Evolutionary conservation across 2,888 invertebrate genomes (phyloP).

Genomic region (Drosophila mulleri): DNA sequence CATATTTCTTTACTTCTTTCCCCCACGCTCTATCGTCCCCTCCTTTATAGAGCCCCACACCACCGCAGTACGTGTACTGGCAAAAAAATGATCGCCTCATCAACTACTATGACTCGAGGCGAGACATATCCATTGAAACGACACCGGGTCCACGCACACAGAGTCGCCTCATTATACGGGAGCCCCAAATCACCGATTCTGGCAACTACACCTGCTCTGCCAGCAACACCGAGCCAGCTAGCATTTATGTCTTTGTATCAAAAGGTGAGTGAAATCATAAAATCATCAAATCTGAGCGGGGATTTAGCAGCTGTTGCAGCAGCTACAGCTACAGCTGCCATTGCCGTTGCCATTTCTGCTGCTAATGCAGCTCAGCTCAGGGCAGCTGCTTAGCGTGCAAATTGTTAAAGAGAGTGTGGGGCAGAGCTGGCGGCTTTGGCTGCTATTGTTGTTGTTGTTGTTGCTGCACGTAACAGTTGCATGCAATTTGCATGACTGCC

Average conservation of each 20-base stretch:
- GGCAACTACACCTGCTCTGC: slow-evolving; percentile 97
- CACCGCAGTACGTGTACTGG: slow-evolving; percentile 98
- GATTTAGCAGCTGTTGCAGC: slow-evolving; percentile 49
- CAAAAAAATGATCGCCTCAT: slow-evolving; percentile 97
- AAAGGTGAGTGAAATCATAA: slow-evolving; percentile 89
- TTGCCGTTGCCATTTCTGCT: slow-evolving; percentile 11
- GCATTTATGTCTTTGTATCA: slow-evolving; percentile 95
- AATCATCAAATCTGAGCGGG: slow-evolving; percentile 25
- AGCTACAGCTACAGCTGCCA: neutral
- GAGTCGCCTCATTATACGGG: slow-evolving; percentile 92
- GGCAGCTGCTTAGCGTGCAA: slow-evolving; percentile 25
- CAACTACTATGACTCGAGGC: slow-evolving; percentile 94
- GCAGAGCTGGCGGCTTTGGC: neutral
- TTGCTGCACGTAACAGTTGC: slow-evolving; percentile 50
- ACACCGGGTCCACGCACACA: slow-evolving; percentile 94
- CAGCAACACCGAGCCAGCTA: slow-evolving; percentile 95
- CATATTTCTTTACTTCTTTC: neutral
- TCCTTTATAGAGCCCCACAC: slow-evolving; percentile 92
- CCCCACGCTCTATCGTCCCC: neutral
- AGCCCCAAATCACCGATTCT: slow-evolving; percentile 93
- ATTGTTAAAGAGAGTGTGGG: slow-evolving; percentile 12
- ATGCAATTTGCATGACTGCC: slow-evolving; percentile 53
- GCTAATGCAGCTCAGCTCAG: slow-evolving; percentile 23
- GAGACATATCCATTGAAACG: slow-evolving; percentile 92
- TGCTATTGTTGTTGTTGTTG: neutral